A percentile compares a stretch with the other conserved stretches of the same genome.
Evolutionary conservation across 1,140 invertebrate species (phyloP).

Genomic region (Plectrocnemia conspersa): DNA sequence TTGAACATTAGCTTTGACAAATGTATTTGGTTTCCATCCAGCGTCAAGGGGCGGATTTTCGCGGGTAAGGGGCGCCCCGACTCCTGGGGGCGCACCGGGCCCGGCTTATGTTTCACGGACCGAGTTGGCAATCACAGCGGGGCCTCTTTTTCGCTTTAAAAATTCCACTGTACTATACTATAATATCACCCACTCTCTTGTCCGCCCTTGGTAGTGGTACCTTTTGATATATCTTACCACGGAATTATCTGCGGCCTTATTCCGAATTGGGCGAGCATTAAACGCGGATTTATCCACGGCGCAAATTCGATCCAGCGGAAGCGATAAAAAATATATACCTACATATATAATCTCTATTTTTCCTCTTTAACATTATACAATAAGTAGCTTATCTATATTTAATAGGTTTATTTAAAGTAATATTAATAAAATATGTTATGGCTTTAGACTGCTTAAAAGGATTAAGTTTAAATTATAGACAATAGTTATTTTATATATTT

Average conservation of each 20-base stretch:
- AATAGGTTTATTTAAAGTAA: too few relatives aligned
- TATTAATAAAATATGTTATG: too few relatives aligned
- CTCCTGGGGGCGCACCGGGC: constrained; percentile 1
- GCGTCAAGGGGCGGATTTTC: constrained; percentile 17
- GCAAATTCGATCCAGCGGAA: not conserved
- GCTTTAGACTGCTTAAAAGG: too few relatives aligned
- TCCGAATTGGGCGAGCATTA: not conserved
- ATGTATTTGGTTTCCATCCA: constrained; percentile 36
- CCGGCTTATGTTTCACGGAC: constrained; percentile 12
- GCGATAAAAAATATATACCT: not conserved
- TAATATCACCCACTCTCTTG: constrained; percentile 11
- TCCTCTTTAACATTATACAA: too few relatives aligned
- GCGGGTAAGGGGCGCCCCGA: not conserved
- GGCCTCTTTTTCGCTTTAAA: constrained; percentile 29
- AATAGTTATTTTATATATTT: too few relatives aligned
- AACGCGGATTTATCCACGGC: constrained; percentile 14
- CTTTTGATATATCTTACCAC: constrained; percentile 2
- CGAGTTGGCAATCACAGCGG: constrained; percentile 31
- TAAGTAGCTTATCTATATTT: too few relatives aligned
- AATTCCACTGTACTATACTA: too few relatives aligned
- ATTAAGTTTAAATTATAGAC: too few relatives aligned
- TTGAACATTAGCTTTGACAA: constrained; percentile 36
- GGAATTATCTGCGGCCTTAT: constrained; percentile 10
- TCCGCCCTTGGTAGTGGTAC: constrained; percentile 8
- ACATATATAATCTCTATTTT: too few relatives aligned